A percentile compares a stretch with the other conserved stretches of the same genome.
Conservation (phyloP, 2,797 vertebrate species). For the Furcifer pardalis region DNA sequence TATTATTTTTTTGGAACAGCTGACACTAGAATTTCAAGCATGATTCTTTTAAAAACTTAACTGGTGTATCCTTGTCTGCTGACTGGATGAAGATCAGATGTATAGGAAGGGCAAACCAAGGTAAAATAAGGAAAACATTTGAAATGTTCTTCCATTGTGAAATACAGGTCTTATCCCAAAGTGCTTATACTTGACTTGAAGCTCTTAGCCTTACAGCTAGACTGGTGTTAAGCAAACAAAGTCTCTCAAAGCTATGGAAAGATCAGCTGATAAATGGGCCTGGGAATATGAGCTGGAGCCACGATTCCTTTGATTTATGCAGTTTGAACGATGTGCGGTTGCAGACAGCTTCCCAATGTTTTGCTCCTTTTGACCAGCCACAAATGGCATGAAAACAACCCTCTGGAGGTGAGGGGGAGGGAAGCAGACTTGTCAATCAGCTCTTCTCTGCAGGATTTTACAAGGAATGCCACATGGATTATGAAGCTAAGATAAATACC, state of each 20-base stretch:
- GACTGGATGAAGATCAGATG: constrained; percentile 9
- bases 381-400: constrained; percentile 17
- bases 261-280: constrained; percentile 32
- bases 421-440: constrained; percentile 6
- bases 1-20: constrained; percentile 11
- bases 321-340: constrained; percentile 27
- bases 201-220: constrained; percentile 41
- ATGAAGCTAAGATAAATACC: neutral
- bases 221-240: constrained; percentile 41
- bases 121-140: constrained; percentile 35
- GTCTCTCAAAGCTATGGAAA: constrained; percentile 36
- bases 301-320: constrained; percentile 6
- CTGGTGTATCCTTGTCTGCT: neutral
- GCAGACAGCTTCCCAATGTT: constrained; percentile 19
- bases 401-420: neutral
- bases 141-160: constrained; percentile 40
- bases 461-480: neutral
- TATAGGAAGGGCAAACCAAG: constrained; percentile 17
- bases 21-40: constrained; percentile 13
- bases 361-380: constrained; percentile 3
- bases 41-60: neutral
- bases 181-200: neutral
- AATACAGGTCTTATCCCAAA: neutral
- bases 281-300: neutral
- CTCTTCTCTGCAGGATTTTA: neutral